A percentile compares a stretch with the other conserved stretches of the same genome.
Evolutionary conservation across 2,888 invertebrate genomes (phyloP).

Genomic region (Uropetala carovei): DNA sequence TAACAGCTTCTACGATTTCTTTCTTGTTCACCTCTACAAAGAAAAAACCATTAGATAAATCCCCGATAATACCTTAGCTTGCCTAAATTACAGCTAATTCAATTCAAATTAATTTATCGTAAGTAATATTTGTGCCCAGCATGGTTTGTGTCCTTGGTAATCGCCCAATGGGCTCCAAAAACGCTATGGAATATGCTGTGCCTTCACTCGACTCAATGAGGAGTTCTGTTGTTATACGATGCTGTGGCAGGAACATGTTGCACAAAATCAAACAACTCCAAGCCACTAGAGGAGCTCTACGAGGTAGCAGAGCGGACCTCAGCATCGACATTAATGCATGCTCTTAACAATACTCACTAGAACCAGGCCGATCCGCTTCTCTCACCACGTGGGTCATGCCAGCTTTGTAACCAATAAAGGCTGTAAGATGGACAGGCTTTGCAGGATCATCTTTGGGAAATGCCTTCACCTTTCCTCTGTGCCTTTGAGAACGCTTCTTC

Average conservation of each 20-base stretch:
- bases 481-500: constrained; percentile 96
- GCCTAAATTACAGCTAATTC: too few species aligned
- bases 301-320: constrained; percentile 38
- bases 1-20: constrained; percentile 99
- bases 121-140: constrained; percentile 11
- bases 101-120: neutral
- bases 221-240: constrained; percentile 66
- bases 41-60: constrained; percentile 65
- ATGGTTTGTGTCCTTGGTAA: constrained; percentile 67
- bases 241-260: constrained; percentile 69
- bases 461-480: constrained; percentile 99
- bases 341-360: constrained; percentile 85
- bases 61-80: neutral
- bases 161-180: constrained; percentile 66
- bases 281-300: constrained; percentile 70
- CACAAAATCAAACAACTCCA: constrained; percentile 73
- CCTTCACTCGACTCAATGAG: constrained; percentile 65
- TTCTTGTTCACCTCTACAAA: constrained; percentile 98
- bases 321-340: neutral
- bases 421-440: constrained; percentile 98
- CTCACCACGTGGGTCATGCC: constrained; percentile 99
- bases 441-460: constrained; percentile 98
- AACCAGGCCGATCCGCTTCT: constrained; percentile 98
- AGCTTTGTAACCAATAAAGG: constrained; percentile 98
- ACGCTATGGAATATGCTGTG: constrained; percentile 67